Conservation (phyloP, 2,797 vertebrate species). For the Cottoperca gobio region DNA sequence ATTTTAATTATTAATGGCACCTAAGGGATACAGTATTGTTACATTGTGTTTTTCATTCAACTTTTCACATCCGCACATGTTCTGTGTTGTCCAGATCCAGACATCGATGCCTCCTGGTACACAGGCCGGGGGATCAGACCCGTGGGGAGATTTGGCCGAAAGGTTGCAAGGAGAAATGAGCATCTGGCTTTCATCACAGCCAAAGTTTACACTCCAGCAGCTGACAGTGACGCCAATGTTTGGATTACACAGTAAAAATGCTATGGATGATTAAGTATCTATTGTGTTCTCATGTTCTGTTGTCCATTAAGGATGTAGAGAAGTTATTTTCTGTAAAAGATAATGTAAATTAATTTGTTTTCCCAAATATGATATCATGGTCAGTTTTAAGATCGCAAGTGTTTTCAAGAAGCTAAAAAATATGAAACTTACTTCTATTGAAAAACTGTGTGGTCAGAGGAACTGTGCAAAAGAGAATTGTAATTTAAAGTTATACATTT, state of each 20-base stretch:
- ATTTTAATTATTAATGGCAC: background rate
- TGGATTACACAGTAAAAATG: conserved; percentile 26
- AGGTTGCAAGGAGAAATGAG: conserved; percentile 23
- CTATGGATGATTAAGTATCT: background rate
- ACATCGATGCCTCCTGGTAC: conserved; percentile 89
- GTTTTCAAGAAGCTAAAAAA: background rate
- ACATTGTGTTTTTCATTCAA: no score
- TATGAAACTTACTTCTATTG: background rate
- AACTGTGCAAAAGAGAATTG: background rate
- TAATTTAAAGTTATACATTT: background rate
- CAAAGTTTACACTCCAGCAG: conserved; percentile 44
- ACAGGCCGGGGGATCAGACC: conserved; percentile 86
- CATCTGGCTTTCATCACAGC: conserved; percentile 17
- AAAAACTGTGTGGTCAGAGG: background rate
- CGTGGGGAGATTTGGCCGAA: conserved; percentile 86
- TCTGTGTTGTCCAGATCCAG: conserved; percentile 74
- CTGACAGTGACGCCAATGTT: conserved; percentile 17
- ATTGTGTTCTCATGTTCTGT: background rate
- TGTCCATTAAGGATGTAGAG: background rate
- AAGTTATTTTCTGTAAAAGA: background rate
- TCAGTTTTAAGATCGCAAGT: background rate
- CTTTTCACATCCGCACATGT: no score
- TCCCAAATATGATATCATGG: background rate
- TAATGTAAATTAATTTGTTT: background rate
- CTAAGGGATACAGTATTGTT: background rate